These are phyloP conservation scores for Habrosyne pyritoides DNA, from an alignment of 2,888 invertebrate species.

Conservation along the genomic window DNA sequence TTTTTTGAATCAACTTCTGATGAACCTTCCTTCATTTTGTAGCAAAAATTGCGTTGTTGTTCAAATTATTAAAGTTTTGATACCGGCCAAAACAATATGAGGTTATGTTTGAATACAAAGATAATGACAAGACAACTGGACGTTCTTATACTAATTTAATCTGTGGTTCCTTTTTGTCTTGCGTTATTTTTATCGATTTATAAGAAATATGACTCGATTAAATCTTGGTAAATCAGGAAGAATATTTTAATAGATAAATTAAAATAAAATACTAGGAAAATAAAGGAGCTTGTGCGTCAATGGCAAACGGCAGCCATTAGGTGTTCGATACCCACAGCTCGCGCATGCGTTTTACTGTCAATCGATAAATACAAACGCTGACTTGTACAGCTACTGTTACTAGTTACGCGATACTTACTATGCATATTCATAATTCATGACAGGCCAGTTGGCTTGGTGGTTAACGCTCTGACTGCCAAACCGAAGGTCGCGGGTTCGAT, in stretches of 20 bases:
- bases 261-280: too few species aligned
- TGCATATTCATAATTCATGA: too few species aligned
- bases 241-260: neutral
- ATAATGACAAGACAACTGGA: too few species aligned
- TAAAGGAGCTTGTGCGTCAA: too few species aligned
- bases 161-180: conserved; percentile 12
- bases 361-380: neutral
- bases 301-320: too few species aligned
- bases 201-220: neutral
- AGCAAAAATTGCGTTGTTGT: conserved; percentile 5
- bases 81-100: conserved; percentile 29
- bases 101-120: conserved; percentile 43
- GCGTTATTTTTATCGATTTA: conserved; percentile 9
- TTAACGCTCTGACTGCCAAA: too few species aligned
- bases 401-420: too few species aligned
- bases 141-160: conserved; percentile 5
- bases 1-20: conserved; percentile 87
- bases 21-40: conserved; percentile 69
- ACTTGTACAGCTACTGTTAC: conserved; percentile 11
- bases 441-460: too few species aligned
- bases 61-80: conserved; percentile 12
- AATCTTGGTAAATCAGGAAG: neutral
- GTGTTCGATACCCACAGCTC: too few species aligned
- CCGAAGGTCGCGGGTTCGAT: too few species aligned
- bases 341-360: conserved; percentile 40